Percentiles rank a stretch among this genome's conserved stretches.
These are phyloP conservation scores for Bucorvus abyssinicus DNA, from an alignment of 2,797 vertebrate species.

Conservation along the genomic window DNA sequence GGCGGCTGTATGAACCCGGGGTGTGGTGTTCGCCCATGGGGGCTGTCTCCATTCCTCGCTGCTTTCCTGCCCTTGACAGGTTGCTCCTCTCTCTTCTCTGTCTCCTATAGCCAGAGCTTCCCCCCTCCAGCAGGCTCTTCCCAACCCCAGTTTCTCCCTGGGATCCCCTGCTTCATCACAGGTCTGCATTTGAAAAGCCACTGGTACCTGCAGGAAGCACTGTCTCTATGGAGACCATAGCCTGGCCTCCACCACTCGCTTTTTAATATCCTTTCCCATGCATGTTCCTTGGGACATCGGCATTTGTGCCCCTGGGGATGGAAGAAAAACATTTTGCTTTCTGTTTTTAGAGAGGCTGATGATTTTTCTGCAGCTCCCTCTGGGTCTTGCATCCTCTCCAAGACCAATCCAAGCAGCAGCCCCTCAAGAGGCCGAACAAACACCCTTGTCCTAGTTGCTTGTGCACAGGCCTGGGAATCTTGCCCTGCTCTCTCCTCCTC, in stretches of 20 bases:
- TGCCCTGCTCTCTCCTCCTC: neutral
- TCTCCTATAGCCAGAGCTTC: neutral
- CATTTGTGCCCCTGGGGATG: constrained; percentile 13
- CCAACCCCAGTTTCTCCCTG: neutral
- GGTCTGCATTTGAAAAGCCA: neutral
- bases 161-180: rapidly evolving
- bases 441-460: constrained; percentile 39
- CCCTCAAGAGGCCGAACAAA: constrained; percentile 18
- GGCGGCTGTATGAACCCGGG: neutral
- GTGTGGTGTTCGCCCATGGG: neutral
- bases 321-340: constrained; percentile 37
- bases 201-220: neutral
- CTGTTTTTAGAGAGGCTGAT: constrained; percentile 43
- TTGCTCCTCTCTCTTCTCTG: neutral
- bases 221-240: neutral
- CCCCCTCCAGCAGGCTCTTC: neutral
- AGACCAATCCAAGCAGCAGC: neutral
- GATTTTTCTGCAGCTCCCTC: constrained; percentile 32
- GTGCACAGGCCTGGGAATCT: constrained; percentile 16
- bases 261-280: constrained; percentile 46
- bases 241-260: neutral
- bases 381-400: neutral
- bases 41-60: neutral
- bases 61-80: constrained; percentile 1
- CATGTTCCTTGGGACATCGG: neutral